Percentiles rank a stretch among this genome's conserved stretches.
These are phyloP conservation scores for Ophion obscuratus DNA, from an alignment of 2,888 invertebrate genomes.

Conservation along the genomic window DNA sequence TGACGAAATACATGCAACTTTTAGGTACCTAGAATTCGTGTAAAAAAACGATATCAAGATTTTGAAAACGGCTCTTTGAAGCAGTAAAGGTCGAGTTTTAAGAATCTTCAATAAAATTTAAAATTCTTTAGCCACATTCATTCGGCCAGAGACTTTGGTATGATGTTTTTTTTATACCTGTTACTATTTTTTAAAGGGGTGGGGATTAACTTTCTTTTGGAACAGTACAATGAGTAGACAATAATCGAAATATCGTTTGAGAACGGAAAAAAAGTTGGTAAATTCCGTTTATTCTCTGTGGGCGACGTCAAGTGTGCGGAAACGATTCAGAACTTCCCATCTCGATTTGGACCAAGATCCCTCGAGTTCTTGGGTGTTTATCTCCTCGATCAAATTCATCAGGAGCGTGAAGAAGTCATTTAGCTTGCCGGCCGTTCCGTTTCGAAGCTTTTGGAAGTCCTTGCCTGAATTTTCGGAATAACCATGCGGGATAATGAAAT, in stretches of 20 bases:
- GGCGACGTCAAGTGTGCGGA: slow-evolving; percentile 64
- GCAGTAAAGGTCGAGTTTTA: no score
- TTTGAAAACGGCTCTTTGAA: no score
- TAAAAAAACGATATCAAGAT: no score
- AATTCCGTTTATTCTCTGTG: slow-evolving; percentile 28
- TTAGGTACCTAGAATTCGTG: background rate
- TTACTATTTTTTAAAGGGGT: background rate
- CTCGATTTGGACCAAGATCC: slow-evolving; percentile 75
- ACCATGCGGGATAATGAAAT: slow-evolving; percentile 7
- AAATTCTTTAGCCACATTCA: no score
- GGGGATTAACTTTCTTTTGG: background rate
- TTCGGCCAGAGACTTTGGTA: no score
- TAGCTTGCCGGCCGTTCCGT: slow-evolving; percentile 78
- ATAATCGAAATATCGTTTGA: background rate
- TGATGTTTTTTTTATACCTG: no score
- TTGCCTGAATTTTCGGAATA: slow-evolving; percentile 72
- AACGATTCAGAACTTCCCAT: slow-evolving; percentile 74
- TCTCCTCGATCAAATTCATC: slow-evolving; percentile 79
- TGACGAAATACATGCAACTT: background rate
- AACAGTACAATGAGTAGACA: background rate
- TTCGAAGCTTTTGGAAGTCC: slow-evolving; percentile 77
- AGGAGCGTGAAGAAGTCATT: slow-evolving; percentile 78
- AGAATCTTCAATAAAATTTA: no score
- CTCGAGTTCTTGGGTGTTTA: slow-evolving; percentile 78
- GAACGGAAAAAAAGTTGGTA: background rate